These are phyloP conservation scores for Ptyas mucosa DNA, from an alignment of 2,113 vertebrate genomes.

Conservation along the genomic window DNA sequence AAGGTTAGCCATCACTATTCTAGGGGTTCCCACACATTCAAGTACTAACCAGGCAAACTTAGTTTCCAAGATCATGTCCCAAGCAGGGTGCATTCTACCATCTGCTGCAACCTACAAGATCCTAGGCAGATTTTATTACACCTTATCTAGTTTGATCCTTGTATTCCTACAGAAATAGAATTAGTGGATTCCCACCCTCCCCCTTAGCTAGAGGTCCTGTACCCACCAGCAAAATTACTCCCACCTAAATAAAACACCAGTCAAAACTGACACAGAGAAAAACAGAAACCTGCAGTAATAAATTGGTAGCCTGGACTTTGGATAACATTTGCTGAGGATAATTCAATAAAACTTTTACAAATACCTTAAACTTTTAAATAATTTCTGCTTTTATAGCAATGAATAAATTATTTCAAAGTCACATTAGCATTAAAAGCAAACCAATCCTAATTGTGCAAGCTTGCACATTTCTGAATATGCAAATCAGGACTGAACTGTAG, in stretches of 20 bases:
- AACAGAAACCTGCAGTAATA: slow-evolving; percentile 29
- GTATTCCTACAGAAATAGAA: background rate
- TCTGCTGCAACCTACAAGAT: background rate
- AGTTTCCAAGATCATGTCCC: background rate
- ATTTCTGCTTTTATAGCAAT: slow-evolving; percentile 10
- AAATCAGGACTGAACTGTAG: slow-evolving; percentile 21
- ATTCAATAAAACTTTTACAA: slow-evolving; percentile 12
- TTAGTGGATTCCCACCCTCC: background rate
- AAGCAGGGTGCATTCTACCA: background rate
- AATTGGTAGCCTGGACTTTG: background rate
- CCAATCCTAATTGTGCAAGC: background rate
- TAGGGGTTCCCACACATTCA: background rate
- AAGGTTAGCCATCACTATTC: too few species aligned
- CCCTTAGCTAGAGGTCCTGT: background rate
- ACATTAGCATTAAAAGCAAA: background rate
- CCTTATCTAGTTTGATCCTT: background rate
- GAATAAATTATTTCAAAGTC: background rate
- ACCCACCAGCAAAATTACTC: background rate
- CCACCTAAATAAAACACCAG: background rate
- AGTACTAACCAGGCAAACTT: background rate
- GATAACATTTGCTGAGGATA: background rate
- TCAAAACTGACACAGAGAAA: slow-evolving; percentile 9
- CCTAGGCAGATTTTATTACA: background rate
- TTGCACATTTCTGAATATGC: slow-evolving; percentile 4
- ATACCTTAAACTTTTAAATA: slow-evolving; percentile 27